These are phyloP conservation scores for Phortica magna DNA, from an alignment of 2,888 invertebrate genomes.

Conservation along the genomic window DNA sequence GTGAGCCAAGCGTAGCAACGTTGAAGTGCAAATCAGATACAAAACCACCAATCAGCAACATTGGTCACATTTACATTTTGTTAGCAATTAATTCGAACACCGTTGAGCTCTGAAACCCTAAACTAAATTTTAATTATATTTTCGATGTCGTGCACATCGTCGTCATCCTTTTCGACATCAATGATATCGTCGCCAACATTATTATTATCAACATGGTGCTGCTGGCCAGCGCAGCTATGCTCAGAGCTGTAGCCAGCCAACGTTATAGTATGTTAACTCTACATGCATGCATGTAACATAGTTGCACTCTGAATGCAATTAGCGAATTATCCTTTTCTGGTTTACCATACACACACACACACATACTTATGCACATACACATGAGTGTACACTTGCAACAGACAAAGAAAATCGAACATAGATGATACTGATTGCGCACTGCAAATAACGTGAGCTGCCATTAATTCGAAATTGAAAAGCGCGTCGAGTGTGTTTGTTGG, in stretches of 20 bases:
- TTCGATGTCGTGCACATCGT: background rate
- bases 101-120: background rate
- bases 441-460: conserved; percentile 13
- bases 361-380: too few species aligned
- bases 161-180: background rate
- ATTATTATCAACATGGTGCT: background rate
- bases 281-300: background rate
- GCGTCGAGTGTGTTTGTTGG: conserved; percentile 3
- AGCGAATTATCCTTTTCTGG: conserved; percentile 37
- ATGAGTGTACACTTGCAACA: background rate
- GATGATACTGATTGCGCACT: background rate
- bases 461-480: conserved; percentile 28
- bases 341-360: conserved; percentile 16
- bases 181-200: background rate
- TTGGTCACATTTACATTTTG: conserved; percentile 31
- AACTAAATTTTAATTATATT: conserved; percentile 29
- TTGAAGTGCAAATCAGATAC: background rate
- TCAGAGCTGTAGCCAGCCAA: background rate
- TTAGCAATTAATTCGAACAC: conserved; percentile 21
- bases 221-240: background rate
- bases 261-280: background rate
- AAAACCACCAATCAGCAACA: conserved; percentile 4
- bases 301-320: conserved; percentile 34
- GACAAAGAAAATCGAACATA: background rate
- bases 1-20: too few species aligned